phyloP scores from a whole-genome alignment of 1,140 invertebrate genomes.

The Palaemon carinicauda region DNA sequence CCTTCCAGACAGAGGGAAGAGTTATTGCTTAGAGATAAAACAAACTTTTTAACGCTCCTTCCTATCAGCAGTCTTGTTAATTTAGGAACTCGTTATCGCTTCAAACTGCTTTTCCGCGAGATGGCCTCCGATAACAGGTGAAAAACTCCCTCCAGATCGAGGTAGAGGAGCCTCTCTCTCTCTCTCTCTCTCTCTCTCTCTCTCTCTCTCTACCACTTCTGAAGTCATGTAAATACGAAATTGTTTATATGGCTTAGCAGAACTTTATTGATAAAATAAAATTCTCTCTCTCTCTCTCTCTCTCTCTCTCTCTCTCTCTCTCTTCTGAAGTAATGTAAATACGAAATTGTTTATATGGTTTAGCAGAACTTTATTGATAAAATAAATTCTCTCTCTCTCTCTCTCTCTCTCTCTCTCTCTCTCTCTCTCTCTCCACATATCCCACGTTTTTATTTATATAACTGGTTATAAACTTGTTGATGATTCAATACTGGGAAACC shows the following conservation, averaged over 20 bases:
- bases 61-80: conserved; percentile 44
- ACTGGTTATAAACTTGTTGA: too few relatives aligned
- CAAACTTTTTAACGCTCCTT: conserved; percentile 44
- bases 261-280: too few relatives aligned
- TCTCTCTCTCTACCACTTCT: background rate
- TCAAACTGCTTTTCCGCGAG: conserved; percentile 1
- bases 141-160: background rate
- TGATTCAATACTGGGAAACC: too few relatives aligned
- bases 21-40: conserved; percentile 30
- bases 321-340: too few relatives aligned
- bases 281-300: too few relatives aligned
- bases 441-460: too few relatives aligned
- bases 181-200: conserved; percentile 5
- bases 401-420: conserved; percentile 11
- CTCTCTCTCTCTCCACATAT: background rate
- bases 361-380: too few relatives aligned
- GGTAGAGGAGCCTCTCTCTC: too few relatives aligned
- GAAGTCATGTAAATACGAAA: too few relatives aligned
- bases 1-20: conserved; percentile 2
- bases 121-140: conserved; percentile 7
- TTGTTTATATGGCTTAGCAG: too few relatives aligned
- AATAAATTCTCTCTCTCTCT: background rate
- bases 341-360: too few relatives aligned
- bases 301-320: too few relatives aligned
- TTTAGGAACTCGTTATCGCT: conserved; percentile 32